A percentile compares a stretch with the other conserved stretches of the same genome.
Conservation (phyloP, 2,797 vertebrate genomes). For the Sebastes umbrosus region DNA sequence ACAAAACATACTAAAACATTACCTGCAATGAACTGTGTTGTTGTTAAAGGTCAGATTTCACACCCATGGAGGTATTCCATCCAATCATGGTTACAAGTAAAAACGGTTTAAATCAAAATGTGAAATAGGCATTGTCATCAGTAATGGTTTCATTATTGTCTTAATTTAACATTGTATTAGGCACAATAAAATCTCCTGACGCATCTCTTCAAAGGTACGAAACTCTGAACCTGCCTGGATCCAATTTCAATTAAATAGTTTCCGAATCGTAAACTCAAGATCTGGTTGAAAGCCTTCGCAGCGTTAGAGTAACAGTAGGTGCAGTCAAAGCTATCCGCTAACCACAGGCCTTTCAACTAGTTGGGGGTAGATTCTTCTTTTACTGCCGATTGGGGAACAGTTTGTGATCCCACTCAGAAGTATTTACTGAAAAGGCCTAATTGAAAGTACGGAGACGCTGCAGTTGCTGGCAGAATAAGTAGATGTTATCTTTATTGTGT, state of each 20-base stretch:
- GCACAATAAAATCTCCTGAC: constrained; percentile 9
- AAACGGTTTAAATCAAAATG: not conserved
- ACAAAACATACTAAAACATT: not conserved
- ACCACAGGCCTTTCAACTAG: constrained; percentile 69
- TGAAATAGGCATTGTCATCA: constrained; percentile 11
- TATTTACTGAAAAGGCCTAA: constrained; percentile 45
- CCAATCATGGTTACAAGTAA: not conserved
- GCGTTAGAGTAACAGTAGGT: constrained; percentile 31
- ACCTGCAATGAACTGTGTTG: not conserved
- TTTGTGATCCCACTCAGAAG: constrained; percentile 47
- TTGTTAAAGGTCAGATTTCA: constrained; percentile 6
- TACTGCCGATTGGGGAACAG: constrained; percentile 50
- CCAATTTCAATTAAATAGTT: constrained; percentile 65
- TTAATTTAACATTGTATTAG: constrained; percentile 33
- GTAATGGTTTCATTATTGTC: constrained; percentile 2
- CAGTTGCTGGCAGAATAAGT: not conserved
- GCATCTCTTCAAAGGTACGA: constrained; percentile 51
- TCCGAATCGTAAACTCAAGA: constrained; percentile 53
- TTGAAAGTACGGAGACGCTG: constrained; percentile 24
- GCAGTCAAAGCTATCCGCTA: constrained; percentile 34
- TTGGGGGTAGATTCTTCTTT: constrained; percentile 60
- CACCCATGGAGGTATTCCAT: not conserved
- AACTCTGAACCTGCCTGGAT: constrained; percentile 52
- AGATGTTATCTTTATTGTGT: constrained; percentile 13
- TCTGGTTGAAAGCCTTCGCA: constrained; percentile 42